Evolutionary conservation across 2,888 invertebrate genomes (phyloP).

Genomic region (Epinotia demarniana): DNA sequence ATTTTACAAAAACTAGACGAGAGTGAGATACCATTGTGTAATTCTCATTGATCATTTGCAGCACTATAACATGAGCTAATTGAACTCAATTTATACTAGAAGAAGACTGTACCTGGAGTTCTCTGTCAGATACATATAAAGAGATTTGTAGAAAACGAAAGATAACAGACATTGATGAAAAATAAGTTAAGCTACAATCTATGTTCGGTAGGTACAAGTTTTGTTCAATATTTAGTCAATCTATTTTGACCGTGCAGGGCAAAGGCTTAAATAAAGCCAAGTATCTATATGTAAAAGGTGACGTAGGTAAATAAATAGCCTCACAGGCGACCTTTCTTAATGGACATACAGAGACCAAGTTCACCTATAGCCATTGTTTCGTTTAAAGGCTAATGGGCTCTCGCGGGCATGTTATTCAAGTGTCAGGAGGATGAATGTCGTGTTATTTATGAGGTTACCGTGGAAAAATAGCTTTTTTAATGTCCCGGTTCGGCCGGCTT

Average conservation of each 20-base stretch:
- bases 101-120: too few species aligned
- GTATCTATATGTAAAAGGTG: background rate
- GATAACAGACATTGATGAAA: too few species aligned
- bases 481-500: slow-evolving; percentile 37
- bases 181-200: too few species aligned
- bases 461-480: slow-evolving; percentile 45
- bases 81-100: too few species aligned
- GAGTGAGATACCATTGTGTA: too few species aligned
- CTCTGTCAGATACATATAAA: too few species aligned
- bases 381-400: slow-evolving; percentile 45
- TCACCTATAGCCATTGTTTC: slow-evolving; percentile 43
- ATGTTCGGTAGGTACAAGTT: too few species aligned
- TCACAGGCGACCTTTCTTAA: slow-evolving; percentile 38
- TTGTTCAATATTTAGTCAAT: background rate
- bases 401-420: slow-evolving; percentile 44
- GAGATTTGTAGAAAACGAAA: too few species aligned
- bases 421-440: slow-evolving; percentile 45
- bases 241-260: background rate
- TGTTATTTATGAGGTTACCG: slow-evolving; percentile 44
- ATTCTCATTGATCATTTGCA: too few species aligned
- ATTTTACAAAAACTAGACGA: too few species aligned
- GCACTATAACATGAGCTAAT: too few species aligned
- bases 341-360: slow-evolving; percentile 43
- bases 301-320: background rate
- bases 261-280: background rate